Conservation (phyloP, 2,113 vertebrate species). For the Heterochromis multidens region DNA sequence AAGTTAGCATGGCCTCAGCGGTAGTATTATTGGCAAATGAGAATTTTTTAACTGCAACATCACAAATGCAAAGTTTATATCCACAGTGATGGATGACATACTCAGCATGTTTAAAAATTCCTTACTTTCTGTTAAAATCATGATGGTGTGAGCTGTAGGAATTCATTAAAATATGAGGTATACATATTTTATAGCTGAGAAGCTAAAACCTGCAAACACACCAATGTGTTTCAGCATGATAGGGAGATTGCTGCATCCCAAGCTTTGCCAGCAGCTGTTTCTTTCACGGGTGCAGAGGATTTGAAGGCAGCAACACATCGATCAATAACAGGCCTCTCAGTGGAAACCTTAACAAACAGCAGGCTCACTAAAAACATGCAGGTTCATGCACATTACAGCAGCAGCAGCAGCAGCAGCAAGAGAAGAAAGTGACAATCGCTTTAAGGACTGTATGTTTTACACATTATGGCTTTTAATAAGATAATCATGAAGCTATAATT, state of each 20-base stretch:
- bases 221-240: background rate
- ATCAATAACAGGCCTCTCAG: constrained; percentile 2
- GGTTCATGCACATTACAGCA: constrained; percentile 16
- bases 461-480: background rate
- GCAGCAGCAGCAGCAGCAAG: background rate
- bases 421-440: background rate
- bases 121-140: background rate
- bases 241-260: background rate
- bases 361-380: constrained; percentile 57
- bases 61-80: background rate
- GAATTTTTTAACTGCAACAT: background rate
- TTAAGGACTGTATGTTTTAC: background rate
- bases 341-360: background rate
- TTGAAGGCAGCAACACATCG: background rate
- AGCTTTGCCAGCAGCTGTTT: background rate
- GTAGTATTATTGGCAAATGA: background rate
- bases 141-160: background rate
- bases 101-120: background rate
- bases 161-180: background rate
- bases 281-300: background rate
- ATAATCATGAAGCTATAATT: background rate
- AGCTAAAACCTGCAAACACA: constrained; percentile 12
- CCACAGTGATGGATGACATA: background rate
- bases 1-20: background rate
- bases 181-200: background rate